Conservation (phyloP, 2,888 invertebrate genomes). For the Melipona bicolor region DNA sequence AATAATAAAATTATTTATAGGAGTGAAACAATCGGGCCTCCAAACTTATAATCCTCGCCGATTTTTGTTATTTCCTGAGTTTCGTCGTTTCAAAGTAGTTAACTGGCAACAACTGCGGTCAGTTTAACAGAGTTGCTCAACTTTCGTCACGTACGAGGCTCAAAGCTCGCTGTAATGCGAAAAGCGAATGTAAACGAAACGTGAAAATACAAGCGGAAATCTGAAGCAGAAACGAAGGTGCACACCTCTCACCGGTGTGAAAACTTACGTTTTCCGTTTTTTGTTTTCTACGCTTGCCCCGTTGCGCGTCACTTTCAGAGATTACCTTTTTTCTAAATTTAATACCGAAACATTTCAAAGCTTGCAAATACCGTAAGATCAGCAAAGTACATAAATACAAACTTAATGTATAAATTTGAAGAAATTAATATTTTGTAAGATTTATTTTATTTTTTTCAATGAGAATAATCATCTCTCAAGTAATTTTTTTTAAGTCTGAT, state of each 20-base stretch:
- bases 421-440: too few species aligned
- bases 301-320: too few species aligned
- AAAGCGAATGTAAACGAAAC: conserved; percentile 16
- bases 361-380: too few species aligned
- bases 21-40: not conserved
- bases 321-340: not conserved
- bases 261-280: not conserved
- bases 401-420: too few species aligned
- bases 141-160: conserved; percentile 26
- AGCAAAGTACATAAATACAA: too few species aligned
- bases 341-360: not conserved
- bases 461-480: too few species aligned
- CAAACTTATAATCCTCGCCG: not conserved
- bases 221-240: not conserved
- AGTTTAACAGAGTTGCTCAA: not conserved
- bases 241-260: not conserved
- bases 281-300: not conserved
- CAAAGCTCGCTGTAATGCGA: not conserved
- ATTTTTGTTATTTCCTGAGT: not conserved
- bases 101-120: not conserved
- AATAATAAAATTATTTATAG: not conserved
- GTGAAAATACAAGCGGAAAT: not conserved
- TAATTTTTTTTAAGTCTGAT: too few species aligned
- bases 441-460: too few species aligned
- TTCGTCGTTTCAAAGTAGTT: not conserved